Evolutionary conservation across 2,797 vertebrate species (phyloP).

Genomic region (Graptemys geographica): DNA sequence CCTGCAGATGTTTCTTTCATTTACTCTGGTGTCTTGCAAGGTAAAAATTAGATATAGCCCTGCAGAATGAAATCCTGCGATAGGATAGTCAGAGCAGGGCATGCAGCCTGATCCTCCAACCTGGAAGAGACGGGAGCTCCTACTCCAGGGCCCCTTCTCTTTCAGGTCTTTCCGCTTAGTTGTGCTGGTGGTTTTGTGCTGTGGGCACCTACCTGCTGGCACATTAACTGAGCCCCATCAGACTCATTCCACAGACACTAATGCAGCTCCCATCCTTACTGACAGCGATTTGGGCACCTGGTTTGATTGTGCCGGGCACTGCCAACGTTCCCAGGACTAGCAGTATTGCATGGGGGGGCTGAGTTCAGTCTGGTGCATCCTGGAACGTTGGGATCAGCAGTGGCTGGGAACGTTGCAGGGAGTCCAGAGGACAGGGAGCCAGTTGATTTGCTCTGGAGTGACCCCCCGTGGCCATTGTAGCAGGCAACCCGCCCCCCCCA

Average conservation of each 20-base stretch:
- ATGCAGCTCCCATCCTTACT: too few species aligned
- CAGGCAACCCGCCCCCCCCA: background rate
- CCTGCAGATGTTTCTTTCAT: slow-evolving; percentile 82
- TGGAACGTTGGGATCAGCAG: background rate
- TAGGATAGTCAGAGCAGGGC: background rate
- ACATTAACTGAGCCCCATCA: background rate
- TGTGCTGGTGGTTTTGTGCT: background rate
- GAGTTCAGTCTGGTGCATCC: background rate
- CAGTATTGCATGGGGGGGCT: background rate
- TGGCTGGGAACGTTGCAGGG: background rate
- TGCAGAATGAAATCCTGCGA: background rate
- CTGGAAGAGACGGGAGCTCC: background rate
- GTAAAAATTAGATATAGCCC: slow-evolving; percentile 66
- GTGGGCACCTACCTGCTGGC: background rate
- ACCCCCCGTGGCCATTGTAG: background rate
- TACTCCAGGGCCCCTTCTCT: background rate
- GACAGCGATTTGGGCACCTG: background rate
- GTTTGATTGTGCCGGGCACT: background rate
- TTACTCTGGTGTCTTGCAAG: slow-evolving; percentile 84
- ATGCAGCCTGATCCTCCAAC: background rate
- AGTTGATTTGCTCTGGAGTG: background rate
- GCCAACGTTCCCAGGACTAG: background rate
- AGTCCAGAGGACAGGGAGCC: background rate
- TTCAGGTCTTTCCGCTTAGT: background rate
- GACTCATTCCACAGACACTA: background rate